These are phyloP conservation scores for Axea sp. DNA, from an alignment of 2,888 invertebrate species.

Conservation along the genomic window DNA sequence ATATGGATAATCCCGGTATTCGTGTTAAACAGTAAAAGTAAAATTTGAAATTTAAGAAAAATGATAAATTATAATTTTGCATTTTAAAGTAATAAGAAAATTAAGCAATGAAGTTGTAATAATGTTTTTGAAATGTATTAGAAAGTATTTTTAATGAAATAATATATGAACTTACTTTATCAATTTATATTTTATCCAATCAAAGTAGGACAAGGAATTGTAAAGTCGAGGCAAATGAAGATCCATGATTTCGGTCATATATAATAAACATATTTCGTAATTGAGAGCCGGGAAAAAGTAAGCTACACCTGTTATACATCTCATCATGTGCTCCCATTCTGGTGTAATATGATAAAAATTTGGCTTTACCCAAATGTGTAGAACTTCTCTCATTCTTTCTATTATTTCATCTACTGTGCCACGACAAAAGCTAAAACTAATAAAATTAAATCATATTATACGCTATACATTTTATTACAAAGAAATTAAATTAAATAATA, in stretches of 20 bases:
- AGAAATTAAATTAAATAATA: too few species aligned
- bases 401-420: conserved; percentile 74
- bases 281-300: conserved; percentile 69
- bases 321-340: conserved; percentile 79
- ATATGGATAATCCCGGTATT: conserved; percentile 47
- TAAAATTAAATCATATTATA: too few species aligned
- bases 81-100: conserved; percentile 53
- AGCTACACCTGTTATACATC: conserved; percentile 73
- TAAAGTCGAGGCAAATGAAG: conserved; percentile 69
- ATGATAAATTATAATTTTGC: too few species aligned
- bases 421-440: conserved; percentile 77
- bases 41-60: too few species aligned
- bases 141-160: too few species aligned
- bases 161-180: conserved; percentile 67
- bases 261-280: conserved; percentile 71
- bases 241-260: conserved; percentile 70
- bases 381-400: conserved; percentile 69
- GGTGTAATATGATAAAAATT: conserved; percentile 70
- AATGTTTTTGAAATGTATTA: too few species aligned
- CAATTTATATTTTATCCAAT: conserved; percentile 62
- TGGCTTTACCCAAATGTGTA: conserved; percentile 74
- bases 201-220: conserved; percentile 62
- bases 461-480: too few species aligned
- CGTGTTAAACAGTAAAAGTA: conserved; percentile 51
- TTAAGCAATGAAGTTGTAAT: too few species aligned